Percentiles rank a stretch among this genome's conserved stretches.
Conservation (phyloP, 1,140 invertebrate species). For the Saxidomus purpurata region DNA sequence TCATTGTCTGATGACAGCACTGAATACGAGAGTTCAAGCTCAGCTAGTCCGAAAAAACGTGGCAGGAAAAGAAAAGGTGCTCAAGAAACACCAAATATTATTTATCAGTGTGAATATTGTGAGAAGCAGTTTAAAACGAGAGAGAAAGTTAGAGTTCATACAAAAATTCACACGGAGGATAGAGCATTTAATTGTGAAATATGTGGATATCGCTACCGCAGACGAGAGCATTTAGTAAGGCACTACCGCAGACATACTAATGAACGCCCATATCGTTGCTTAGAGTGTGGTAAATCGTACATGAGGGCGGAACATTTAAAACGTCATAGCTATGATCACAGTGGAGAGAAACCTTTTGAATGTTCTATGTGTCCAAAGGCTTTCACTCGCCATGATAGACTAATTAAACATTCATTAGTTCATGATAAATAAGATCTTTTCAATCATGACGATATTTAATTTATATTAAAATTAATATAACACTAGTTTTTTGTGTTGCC, state of each 20-base stretch:
- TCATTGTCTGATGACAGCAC: background rate
- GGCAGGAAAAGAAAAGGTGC: slow-evolving; percentile 48
- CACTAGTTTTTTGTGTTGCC: too few relatives aligned
- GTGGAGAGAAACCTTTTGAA: slow-evolving; percentile 65
- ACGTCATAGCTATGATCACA: slow-evolving; percentile 62
- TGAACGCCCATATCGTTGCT: slow-evolving; percentile 98
- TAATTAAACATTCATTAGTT: slow-evolving; percentile 62
- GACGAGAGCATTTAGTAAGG: slow-evolving; percentile 92
- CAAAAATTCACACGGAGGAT: slow-evolving; percentile 65
- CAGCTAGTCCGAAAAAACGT: slow-evolving; percentile 22
- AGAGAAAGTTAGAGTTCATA: slow-evolving; percentile 55
- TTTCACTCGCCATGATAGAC: slow-evolving; percentile 61
- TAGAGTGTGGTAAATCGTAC: slow-evolving; percentile 90
- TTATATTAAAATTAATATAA: too few relatives aligned
- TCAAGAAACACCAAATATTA: slow-evolving; percentile 31
- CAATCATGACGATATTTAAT: too few relatives aligned
- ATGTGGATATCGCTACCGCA: slow-evolving; percentile 52
- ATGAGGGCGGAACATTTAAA: slow-evolving; percentile 68
- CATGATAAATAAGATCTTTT: slow-evolving; percentile 62
- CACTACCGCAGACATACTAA: slow-evolving; percentile 99
- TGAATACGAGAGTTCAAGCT: slow-evolving; percentile 49
- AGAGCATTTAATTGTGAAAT: slow-evolving; percentile 59
- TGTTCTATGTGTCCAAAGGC: slow-evolving; percentile 60
- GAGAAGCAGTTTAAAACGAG: slow-evolving; percentile 65
- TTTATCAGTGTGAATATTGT: slow-evolving; percentile 66